Evolutionary conservation across 2,113 vertebrate species (phyloP), one percentile per base, ranked within the genome.

Genomic region (Lathamus discolor): DNA sequence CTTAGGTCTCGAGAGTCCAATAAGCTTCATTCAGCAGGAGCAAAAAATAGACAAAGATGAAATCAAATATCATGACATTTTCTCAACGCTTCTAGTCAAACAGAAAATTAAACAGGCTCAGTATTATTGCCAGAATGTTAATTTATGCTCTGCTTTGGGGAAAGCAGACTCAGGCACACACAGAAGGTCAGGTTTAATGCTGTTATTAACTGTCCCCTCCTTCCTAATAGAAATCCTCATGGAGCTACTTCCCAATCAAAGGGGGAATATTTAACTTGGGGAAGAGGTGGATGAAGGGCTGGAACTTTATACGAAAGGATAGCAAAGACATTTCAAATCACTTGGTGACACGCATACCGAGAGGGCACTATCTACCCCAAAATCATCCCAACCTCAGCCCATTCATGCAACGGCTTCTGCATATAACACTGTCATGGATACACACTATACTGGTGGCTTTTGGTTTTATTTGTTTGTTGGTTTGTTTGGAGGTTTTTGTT

Each of bases 41-140:
- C 43, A 84, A 90, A 97, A 96, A 97, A 96, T 75, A 95, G 93
- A 92, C 92, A 92, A 86, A 90, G 92, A 86, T 93, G 90, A 94
- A 95, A 94, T 90, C 72, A 92, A 96, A 95, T 95, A 96, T 84
- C 96, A 87, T 97, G 96, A 96, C 95, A 95, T 97, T 97, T 96
- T 94, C 94, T 68, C 85, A 86, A 46, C 3, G 23, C 94, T 95
- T 82, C 93, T 89, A 95, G 92, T 94, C 94, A 96, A 94, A 94
- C 64, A 94, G 86, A 94, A 97, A 95, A 96, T 94, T 94, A 90
- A 95, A 96, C 95, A 96, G 92, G 93, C 95, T 96, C 86, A 59
- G 77, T 82, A 75, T 93, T 97, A 90, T 88, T 93, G 77, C 92
- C 88, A 81, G 95, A 92, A 95, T 91, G 93, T 92, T 95, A 95